Evolutionary conservation across 2,797 vertebrate genomes (phyloP).

Genomic region (Galaxias olidus): DNA sequence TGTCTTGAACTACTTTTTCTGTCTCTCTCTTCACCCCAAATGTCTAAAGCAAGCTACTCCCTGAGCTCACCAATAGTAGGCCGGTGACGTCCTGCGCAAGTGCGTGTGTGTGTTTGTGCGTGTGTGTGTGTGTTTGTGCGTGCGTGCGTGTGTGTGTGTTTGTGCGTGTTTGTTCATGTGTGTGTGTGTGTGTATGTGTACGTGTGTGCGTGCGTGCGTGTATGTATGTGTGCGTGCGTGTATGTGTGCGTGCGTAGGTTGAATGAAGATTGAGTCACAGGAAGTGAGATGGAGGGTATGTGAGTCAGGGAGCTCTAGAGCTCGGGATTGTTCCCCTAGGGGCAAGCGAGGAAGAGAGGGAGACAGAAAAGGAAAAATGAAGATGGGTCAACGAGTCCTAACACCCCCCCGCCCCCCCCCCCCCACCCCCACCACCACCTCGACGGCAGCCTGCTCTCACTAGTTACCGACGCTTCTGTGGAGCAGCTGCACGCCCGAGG

Average conservation of each 20-base stretch:
- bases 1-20: background rate
- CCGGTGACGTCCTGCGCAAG: constrained; percentile 30
- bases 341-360: constrained; percentile 17
- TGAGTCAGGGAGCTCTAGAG: constrained; percentile 40
- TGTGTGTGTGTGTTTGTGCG: constrained; percentile 4
- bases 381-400: constrained; percentile 6
- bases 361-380: background rate
- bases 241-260: constrained; percentile 14
- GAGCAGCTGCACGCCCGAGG: constrained; percentile 24
- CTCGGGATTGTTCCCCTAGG: background rate
- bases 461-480: background rate
- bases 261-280: constrained; percentile 44
- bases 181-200: background rate
- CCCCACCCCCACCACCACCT: constrained; percentile 7
- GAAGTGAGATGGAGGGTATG: constrained; percentile 19
- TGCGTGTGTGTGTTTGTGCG: constrained; percentile 9
- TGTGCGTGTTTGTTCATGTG: no score
- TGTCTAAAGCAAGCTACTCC: constrained; percentile 31
- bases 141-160: constrained; percentile 6
- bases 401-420: constrained; percentile 4
- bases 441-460: background rate
- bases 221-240: constrained; percentile 7
- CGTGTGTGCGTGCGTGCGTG: constrained; percentile 1
- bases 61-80: constrained; percentile 28
- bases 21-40: constrained; percentile 16